These are phyloP conservation scores for Cryptocephalus primarius DNA, from an alignment of 2,888 invertebrate species.

Conservation along the genomic window DNA sequence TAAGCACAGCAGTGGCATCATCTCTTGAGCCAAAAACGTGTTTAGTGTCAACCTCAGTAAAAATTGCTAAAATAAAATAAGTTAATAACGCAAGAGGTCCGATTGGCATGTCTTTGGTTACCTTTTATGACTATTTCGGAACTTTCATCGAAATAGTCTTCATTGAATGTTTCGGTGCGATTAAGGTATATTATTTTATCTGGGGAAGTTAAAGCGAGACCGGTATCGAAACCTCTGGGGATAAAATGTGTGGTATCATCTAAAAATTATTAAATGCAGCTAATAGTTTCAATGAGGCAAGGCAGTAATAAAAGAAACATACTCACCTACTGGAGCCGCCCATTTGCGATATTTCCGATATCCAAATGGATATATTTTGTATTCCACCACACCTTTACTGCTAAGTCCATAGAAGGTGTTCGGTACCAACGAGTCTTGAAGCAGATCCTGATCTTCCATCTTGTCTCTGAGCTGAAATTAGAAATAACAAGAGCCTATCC, in stretches of 20 bases:
- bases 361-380: slow-evolving; percentile 14
- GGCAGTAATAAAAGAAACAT: too few relatives aligned
- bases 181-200: slow-evolving; percentile 25
- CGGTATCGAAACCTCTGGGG: slow-evolving; percentile 27
- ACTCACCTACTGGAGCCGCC: slow-evolving; percentile 19
- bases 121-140: neutral
- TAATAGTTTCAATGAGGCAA: too few relatives aligned
- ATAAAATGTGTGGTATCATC: slow-evolving; percentile 26
- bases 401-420: slow-evolving; percentile 31
- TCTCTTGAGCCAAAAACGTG: slow-evolving; percentile 24
- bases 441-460: slow-evolving; percentile 22
- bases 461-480: slow-evolving; percentile 20
- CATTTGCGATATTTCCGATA: slow-evolving; percentile 23
- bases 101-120: neutral
- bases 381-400: slow-evolving; percentile 20
- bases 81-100: too few relatives aligned
- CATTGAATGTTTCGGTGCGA: slow-evolving; percentile 12
- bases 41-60: slow-evolving; percentile 14
- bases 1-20: slow-evolving; percentile 30
- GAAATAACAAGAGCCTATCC: neutral
- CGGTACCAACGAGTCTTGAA: slow-evolving; percentile 28
- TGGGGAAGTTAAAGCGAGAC: slow-evolving; percentile 33
- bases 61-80: slow-evolving; percentile 2
- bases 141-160: slow-evolving; percentile 3
- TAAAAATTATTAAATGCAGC: slow-evolving; percentile 5